These are phyloP conservation scores for Caenorhabditis virilis DNA, from an alignment of 2,888 invertebrate genomes.

Conservation along the genomic window DNA sequence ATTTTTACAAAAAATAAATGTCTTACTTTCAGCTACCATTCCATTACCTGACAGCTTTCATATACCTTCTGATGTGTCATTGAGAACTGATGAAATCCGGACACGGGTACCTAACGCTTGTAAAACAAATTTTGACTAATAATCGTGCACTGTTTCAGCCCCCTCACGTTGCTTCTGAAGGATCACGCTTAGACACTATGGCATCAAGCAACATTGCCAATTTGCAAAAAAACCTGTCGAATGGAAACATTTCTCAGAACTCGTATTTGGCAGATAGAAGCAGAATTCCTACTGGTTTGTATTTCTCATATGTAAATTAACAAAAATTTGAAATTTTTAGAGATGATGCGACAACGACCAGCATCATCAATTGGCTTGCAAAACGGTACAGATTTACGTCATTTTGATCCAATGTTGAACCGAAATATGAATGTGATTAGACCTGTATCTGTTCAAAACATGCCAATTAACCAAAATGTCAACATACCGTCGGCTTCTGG, in stretches of 20 bases:
- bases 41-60: no score
- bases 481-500: background rate
- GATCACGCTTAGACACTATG: constrained; percentile 12
- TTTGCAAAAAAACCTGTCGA: background rate
- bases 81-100: no score
- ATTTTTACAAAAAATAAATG: no score
- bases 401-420: background rate
- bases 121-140: no score
- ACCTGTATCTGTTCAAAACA: constrained; percentile 20
- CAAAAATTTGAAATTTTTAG: background rate
- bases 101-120: no score
- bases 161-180: constrained; percentile 7
- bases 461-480: background rate
- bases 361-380: constrained; percentile 20
- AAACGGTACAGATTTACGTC: background rate
- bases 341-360: constrained; percentile 19
- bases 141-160: constrained; percentile 21
- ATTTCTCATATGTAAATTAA: background rate
- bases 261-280: no score
- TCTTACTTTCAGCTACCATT: no score
- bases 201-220: no score
- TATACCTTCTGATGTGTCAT: no score
- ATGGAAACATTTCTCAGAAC: background rate
- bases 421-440: constrained; percentile 4
- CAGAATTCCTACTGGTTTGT: no score